Conservation (phyloP, 2,888 invertebrate species). For the Drosophila stalkeri region DNA sequence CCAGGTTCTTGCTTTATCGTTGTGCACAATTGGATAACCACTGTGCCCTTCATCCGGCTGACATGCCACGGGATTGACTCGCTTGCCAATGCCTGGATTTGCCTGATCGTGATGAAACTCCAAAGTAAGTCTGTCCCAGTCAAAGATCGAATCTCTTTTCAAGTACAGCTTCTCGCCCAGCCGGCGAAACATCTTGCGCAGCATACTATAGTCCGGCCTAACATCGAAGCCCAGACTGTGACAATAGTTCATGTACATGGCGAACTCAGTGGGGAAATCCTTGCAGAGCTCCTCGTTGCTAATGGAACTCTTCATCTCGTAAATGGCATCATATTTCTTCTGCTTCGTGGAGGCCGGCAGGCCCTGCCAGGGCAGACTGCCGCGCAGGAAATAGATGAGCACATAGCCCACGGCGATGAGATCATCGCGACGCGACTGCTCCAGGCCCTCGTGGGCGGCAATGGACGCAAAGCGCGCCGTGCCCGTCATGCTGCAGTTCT, state of each 20-base stretch:
- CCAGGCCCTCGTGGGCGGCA: slow-evolving; percentile 98
- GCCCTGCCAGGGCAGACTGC: slow-evolving; percentile 99
- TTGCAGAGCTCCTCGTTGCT: slow-evolving; percentile 91
- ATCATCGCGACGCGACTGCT: slow-evolving; percentile 98
- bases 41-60: slow-evolving; percentile 44
- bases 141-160: slow-evolving; percentile 98
- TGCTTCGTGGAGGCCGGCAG: slow-evolving; percentile 98
- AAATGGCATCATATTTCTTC: slow-evolving; percentile 99
- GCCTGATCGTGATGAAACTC: slow-evolving; percentile 85
- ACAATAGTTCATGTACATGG: slow-evolving; percentile 97
- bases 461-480: slow-evolving; percentile 94
- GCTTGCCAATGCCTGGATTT: slow-evolving; percentile 43
- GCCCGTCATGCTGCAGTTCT: slow-evolving; percentile 97
- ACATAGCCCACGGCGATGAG: slow-evolving; percentile 99
- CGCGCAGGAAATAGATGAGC: slow-evolving; percentile 99
- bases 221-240: slow-evolving; percentile 97
- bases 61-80: not conserved
- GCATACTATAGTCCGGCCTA: slow-evolving; percentile 96
- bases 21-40: slow-evolving; percentile 49
- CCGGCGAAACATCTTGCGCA: slow-evolving; percentile 96
- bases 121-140: slow-evolving; percentile 99
- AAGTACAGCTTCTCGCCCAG: slow-evolving; percentile 97
- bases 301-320: slow-evolving; percentile 99
- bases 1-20: slow-evolving; percentile 36
- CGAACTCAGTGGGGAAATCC: slow-evolving; percentile 93